phyloP scores from a whole-genome alignment of 2,113 vertebrate species.

The Excalfactoria chinensis region DNA sequence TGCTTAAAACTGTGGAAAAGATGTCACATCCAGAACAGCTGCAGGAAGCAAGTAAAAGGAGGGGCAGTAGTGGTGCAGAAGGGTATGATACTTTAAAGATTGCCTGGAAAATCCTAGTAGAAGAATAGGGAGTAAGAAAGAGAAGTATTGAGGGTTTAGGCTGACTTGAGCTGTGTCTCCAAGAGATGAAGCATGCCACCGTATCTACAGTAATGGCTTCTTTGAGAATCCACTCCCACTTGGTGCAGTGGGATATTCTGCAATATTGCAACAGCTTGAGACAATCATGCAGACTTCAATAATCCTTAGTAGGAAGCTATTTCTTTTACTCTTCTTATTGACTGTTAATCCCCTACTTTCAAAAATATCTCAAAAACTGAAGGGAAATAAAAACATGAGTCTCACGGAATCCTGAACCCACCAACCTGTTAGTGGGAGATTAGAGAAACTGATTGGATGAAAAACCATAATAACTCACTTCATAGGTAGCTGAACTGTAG shows the following conservation, averaged over 20 bases:
- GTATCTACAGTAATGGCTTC: background rate
- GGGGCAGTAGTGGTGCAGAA: background rate
- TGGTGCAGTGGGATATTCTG: background rate
- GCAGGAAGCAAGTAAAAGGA: background rate
- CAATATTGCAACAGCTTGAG: background rate
- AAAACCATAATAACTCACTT: background rate
- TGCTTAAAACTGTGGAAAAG: background rate
- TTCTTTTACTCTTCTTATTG: background rate
- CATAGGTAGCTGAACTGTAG: background rate
- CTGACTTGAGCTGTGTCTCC: background rate
- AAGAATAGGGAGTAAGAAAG: background rate
- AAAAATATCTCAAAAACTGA: background rate
- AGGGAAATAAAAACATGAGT: background rate
- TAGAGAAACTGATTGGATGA: background rate
- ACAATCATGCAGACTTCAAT: background rate
- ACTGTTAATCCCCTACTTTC: background rate
- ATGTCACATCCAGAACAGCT: background rate
- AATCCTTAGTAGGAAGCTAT: background rate
- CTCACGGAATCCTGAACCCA: background rate
- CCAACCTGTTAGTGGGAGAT: background rate
- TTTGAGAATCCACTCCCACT: background rate
- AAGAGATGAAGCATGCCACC: background rate
- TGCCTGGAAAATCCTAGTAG: background rate
- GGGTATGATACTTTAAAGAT: background rate
- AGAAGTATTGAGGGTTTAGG: background rate